Evolutionary conservation across 2,113 vertebrate genomes (phyloP).

Genomic region (Suricata suricatta): DNA sequence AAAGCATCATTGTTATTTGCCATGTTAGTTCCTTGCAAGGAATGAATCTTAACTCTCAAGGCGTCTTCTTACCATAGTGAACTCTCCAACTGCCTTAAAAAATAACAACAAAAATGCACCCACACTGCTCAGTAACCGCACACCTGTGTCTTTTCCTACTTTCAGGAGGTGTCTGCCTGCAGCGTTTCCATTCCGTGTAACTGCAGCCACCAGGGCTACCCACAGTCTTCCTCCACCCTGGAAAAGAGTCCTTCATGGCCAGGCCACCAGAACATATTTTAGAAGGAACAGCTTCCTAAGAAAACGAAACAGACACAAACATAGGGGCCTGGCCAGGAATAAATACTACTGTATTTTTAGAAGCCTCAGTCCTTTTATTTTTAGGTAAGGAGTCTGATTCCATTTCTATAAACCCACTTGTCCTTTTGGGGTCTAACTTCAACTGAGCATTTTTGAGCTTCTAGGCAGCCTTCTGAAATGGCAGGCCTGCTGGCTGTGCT

Average conservation of each 20-base stretch:
- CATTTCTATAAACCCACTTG: slow-evolving; percentile 2
- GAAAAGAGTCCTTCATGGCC: not conserved
- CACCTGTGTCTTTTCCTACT: not conserved
- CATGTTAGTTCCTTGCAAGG: not conserved
- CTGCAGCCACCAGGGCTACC: not conserved
- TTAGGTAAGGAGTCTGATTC: slow-evolving; percentile 55
- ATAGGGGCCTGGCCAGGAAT: not conserved
- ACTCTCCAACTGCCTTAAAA: not conserved
- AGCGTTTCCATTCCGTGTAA: not conserved
- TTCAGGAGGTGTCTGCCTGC: not conserved
- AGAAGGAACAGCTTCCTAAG: slow-evolving; percentile 1
- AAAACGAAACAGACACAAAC: not conserved
- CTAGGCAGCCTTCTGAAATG: slow-evolving; percentile 42
- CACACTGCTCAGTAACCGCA: not conserved
- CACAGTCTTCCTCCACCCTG: too few relatives aligned
- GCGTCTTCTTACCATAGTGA: not conserved
- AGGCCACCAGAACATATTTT: not conserved
- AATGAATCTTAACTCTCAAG: not conserved
- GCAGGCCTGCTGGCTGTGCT: slow-evolving; percentile 32
- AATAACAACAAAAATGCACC: not conserved
- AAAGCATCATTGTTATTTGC: not conserved
- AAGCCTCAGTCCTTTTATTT: slow-evolving; percentile 37
- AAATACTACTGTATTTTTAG: slow-evolving; percentile 46
- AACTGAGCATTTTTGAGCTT: not conserved
- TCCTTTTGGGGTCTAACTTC: slow-evolving; percentile 32